Evolutionary conservation across 2,888 invertebrate species (phyloP).

Genomic region (Callimorpha dominula): DNA sequence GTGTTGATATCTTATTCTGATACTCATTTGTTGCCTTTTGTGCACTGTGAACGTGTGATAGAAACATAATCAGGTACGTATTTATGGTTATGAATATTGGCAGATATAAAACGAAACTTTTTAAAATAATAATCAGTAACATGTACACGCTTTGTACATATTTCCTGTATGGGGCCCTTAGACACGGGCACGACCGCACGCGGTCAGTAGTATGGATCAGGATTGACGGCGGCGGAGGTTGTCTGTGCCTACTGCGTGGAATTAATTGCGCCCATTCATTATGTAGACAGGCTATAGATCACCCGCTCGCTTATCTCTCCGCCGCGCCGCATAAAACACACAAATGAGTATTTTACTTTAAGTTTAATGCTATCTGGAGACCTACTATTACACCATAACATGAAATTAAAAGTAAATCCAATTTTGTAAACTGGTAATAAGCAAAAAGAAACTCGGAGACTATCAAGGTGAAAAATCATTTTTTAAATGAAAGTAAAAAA

Average conservation of each 20-base stretch:
- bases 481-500: no score
- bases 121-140: constrained; percentile 1
- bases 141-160: not conserved
- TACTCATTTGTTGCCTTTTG: not conserved
- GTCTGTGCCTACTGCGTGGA: constrained; percentile 7
- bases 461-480: no score
- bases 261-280: constrained; percentile 44
- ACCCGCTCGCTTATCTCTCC: constrained; percentile 30
- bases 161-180: not conserved
- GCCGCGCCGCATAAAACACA: constrained; percentile 4
- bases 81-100: not conserved
- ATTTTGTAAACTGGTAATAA: no score
- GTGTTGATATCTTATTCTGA: no score
- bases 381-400: not conserved
- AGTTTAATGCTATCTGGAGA: constrained; percentile 10
- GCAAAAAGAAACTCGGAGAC: no score
- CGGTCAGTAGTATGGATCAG: constrained; percentile 12
- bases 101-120: not conserved
- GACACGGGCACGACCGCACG: not conserved
- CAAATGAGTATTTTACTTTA: constrained; percentile 10
- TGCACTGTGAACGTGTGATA: not conserved
- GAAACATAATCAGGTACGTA: not conserved
- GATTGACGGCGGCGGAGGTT: not conserved
- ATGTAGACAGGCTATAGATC: constrained; percentile 37
- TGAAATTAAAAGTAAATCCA: no score